phyloP scores from a whole-genome alignment of 2,797 vertebrate species.

The Pseudochirops cupreus region DNA sequence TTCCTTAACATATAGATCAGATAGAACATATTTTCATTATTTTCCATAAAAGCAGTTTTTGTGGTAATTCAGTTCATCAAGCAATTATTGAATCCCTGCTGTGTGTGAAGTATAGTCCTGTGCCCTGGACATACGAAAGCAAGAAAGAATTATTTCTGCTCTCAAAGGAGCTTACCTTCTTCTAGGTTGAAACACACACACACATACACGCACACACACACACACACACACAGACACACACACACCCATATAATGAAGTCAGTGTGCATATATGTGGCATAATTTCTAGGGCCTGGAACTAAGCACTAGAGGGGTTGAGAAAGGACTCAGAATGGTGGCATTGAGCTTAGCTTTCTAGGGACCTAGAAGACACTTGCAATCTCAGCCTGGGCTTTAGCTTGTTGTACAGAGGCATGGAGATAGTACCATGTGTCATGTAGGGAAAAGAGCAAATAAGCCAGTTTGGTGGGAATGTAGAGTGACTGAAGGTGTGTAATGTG shows the following conservation, averaged over 20 bases:
- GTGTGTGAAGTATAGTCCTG: neutral
- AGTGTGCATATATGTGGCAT: neutral
- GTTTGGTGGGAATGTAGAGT: neutral
- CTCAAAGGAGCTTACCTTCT: no score
- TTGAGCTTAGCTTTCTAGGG: neutral
- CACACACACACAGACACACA: no score
- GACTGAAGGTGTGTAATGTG: neutral
- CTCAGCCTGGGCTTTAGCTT: neutral
- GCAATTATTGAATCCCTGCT: neutral
- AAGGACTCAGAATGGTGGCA: neutral
- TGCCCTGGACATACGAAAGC: neutral
- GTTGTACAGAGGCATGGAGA: neutral
- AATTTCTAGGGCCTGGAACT: neutral
- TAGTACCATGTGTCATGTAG: neutral
- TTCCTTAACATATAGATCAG: neutral
- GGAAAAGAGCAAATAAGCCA: neutral
- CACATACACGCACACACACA: no score
- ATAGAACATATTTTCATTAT: neutral
- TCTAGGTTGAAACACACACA: neutral
- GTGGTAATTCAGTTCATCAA: neutral
- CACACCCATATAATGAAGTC: neutral
- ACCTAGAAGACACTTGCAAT: neutral
- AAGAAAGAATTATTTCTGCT: neutral
- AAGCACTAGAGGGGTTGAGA: neutral
- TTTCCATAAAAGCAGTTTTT: neutral